Base-by-base conservation (phyloP, 2,888 invertebrate species). In the Diadromus collaris region DNA sequence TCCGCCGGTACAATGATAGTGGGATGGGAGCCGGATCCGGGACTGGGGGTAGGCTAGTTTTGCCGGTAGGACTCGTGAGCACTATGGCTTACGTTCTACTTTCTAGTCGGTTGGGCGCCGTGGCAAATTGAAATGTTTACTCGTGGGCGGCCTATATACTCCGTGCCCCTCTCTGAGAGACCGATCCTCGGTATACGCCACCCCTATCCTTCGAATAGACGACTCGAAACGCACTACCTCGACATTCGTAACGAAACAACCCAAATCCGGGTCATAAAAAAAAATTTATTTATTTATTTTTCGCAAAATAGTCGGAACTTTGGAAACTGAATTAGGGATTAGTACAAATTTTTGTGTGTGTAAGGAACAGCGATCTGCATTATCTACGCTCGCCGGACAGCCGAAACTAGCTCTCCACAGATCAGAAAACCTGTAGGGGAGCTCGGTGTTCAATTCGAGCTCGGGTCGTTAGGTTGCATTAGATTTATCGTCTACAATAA, bases 121-220 rank as follows among this genome's bases (percentile, higher is more conserved):
- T 21, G 46, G 80, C 68, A 76, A 72, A 79, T 76, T 76, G 75
- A 80, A 80, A 75, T 78, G 74, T 77, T 75, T 80, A 67, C 80
- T 64, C 67, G 63, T 70, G 60, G 32, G 19, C 67, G 64, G 71
- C 58, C 58, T 65, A 71, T 67, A 71, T 54, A 76, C 51, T 24
- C 54, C 16, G 29, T 34, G n/a, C 6, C 51, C 46, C 27, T 32
- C 56, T 44, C 32, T 41, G 16, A 27, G 24, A 70, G 19, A 10
- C 38, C 34, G 32, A 54, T 69, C 69, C 64, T 60, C 21, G 34
- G 19, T 46, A 41, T 58, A 41, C 41, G 44, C 21, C 24, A 19
- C 46, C 64, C 29, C 51, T 44, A 56, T 68, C 54, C 2, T 41
- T 32, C n/a, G 19, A 10, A 34, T 7, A 58, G 29, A 58, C 21